Evolutionary conservation across 2,797 vertebrate genomes (phyloP).

Genomic region (Vireo griseus): DNA sequence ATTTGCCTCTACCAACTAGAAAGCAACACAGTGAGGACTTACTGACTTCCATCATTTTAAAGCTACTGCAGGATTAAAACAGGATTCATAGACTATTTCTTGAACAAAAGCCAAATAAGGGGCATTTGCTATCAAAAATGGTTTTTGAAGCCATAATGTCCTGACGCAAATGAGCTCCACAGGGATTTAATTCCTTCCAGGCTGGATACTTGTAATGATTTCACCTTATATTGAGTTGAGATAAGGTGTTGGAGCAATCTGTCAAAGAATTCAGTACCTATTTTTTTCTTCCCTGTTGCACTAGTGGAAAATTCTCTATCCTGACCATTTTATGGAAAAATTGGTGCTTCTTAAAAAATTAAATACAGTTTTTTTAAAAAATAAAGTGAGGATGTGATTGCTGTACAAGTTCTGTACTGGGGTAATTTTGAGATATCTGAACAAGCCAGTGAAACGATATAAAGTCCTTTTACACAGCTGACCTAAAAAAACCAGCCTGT

Average conservation of each 20-base stretch:
- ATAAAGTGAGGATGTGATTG: rapidly evolving
- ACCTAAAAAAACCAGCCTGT: background rate
- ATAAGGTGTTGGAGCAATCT: background rate
- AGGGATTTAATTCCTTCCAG: background rate
- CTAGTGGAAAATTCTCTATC: background rate
- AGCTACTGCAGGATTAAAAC: background rate
- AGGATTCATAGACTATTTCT: background rate
- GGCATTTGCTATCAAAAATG: background rate
- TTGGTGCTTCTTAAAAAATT: background rate
- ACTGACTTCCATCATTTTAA: background rate
- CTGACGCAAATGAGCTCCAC: background rate
- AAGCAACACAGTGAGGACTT: background rate
- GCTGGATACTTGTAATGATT: background rate
- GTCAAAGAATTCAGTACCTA: background rate
- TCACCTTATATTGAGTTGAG: background rate
- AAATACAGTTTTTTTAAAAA: background rate
- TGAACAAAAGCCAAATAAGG: background rate
- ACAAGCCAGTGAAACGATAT: background rate
- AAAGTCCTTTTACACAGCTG: background rate
- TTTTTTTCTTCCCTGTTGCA: background rate
- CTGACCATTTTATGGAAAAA: background rate
- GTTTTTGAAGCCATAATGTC: background rate
- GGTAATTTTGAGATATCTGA: background rate
- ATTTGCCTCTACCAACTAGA: background rate
- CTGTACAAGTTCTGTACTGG: background rate